phyloP scores from a whole-genome alignment of 2,797 vertebrate species.

The Psittacula derbiana region DNA sequence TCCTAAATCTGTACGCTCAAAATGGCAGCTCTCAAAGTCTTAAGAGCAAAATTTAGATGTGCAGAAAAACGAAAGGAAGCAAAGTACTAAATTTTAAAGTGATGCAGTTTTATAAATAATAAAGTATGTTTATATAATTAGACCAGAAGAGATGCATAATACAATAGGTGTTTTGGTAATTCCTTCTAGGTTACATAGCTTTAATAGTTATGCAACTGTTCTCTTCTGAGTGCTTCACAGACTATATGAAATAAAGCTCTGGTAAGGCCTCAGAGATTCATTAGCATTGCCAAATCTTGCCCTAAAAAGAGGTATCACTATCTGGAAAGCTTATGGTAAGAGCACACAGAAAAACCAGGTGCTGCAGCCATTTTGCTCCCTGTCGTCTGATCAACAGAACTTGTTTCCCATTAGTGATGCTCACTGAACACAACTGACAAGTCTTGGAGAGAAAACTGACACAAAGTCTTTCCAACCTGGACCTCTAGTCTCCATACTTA shows the following conservation, averaged over 20 bases:
- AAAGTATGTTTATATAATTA: constrained; percentile 15
- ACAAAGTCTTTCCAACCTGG: background rate
- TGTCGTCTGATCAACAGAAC: background rate
- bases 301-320: background rate
- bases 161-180: constrained; percentile 32
- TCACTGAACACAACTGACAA: background rate
- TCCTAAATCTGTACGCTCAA: constrained; percentile 46
- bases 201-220: constrained; percentile 13
- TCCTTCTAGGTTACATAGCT: background rate
- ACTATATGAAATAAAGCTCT: background rate
- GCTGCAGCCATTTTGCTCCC: accelerated
- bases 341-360: background rate
- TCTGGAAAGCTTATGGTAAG: background rate
- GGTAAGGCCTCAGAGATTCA: background rate
- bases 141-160: background rate
- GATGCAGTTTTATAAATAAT: constrained; percentile 55
- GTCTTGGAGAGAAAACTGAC: background rate
- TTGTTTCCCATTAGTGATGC: background rate
- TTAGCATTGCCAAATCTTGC: background rate
- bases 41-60: constrained; percentile 52
- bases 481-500: background rate
- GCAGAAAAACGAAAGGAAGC: background rate
- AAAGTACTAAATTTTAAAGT: constrained; percentile 13
- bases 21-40: constrained; percentile 22
- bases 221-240: background rate